These are phyloP conservation scores for Coregonus clupeaformis DNA, from an alignment of 2,113 vertebrate species.

Conservation along the genomic window DNA sequence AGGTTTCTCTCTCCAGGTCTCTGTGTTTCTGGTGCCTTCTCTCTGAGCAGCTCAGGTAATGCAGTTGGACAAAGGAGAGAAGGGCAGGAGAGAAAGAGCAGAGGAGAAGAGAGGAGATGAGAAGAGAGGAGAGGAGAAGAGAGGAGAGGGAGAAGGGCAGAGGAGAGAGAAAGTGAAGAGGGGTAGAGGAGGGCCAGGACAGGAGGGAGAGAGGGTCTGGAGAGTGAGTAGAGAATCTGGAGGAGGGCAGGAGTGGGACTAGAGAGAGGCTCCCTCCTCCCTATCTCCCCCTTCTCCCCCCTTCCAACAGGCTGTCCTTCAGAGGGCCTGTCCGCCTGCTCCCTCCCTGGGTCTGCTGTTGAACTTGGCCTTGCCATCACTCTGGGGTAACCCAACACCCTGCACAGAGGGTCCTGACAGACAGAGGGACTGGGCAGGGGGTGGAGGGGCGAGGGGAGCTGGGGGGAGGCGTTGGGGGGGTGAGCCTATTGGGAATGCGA, in stretches of 20 bases:
- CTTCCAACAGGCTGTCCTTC: constrained; percentile 33
- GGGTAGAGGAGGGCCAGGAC: too few relatives aligned
- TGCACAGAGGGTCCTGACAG: constrained; percentile 82
- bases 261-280: not conserved
- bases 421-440: constrained; percentile 44
- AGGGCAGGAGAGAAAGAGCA: too few relatives aligned
- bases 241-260: constrained; percentile 40
- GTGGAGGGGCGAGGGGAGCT: constrained; percentile 23
- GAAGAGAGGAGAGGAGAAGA: too few relatives aligned
- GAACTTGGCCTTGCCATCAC: constrained; percentile 97
- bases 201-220: not conserved
- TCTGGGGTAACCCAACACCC: constrained; percentile 84
- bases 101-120: too few relatives aligned
- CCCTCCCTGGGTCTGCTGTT: constrained; percentile 63
- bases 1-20: not conserved
- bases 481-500: constrained; percentile 80
- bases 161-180: not conserved
- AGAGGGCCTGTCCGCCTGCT: constrained; percentile 38
- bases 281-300: constrained; percentile 1
- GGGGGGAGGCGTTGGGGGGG: constrained; percentile 36
- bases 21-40: not conserved
- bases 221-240: not conserved
- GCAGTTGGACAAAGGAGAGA: not conserved
- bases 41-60: too few relatives aligned
- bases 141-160: too few relatives aligned